A percentile compares a stretch with the other conserved stretches of the same genome.
Conservation (phyloP, 92 coral and sea anemone genomes). For the Siderastrea radians region DNA sequence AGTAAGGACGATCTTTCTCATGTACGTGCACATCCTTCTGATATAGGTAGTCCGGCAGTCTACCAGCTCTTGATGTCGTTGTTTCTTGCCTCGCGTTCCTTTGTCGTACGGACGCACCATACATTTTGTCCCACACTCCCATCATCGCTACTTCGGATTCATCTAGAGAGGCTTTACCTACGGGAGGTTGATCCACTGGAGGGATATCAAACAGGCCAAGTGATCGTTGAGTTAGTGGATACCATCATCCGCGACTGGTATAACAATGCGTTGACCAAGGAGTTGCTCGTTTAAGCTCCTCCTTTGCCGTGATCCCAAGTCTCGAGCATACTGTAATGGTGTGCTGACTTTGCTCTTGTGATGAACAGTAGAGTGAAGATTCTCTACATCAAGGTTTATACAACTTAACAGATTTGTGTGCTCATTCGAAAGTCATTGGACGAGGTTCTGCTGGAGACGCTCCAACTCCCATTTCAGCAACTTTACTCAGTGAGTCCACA, state of each 20-base stretch:
- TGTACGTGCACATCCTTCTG: conserved; percentile 32
- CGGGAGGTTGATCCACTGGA: conserved; percentile 34
- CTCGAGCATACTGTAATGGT: conserved; percentile 34
- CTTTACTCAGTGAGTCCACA: conserved; percentile 31
- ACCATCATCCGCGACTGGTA: conserved; percentile 58
- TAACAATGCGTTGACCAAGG: conserved; percentile 38
- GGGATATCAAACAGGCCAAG: conserved; percentile 50
- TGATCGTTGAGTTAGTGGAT: conserved; percentile 40
- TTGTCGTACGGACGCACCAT: conserved; percentile 55
- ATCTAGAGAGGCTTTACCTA: not conserved
- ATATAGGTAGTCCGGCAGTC: conserved; percentile 37
- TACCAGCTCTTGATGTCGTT: conserved; percentile 55
- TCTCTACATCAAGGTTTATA: conserved; percentile 65
- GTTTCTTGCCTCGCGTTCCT: conserved; percentile 57
- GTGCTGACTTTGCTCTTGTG: conserved; percentile 38
- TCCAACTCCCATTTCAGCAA: not conserved
- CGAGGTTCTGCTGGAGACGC: conserved; percentile 13
- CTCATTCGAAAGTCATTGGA: conserved; percentile 3
- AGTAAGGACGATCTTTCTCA: conserved; percentile 14
- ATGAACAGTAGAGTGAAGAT: conserved; percentile 40
- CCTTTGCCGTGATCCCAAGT: conserved; percentile 23
- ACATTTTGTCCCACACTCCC: conserved; percentile 57
- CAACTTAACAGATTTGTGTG: conserved; percentile 51
- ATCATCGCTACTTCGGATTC: conserved; percentile 13
- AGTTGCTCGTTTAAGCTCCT: conserved; percentile 51